Conservation (phyloP, 2,113 vertebrate genomes). For the Zeus faber region DNA sequence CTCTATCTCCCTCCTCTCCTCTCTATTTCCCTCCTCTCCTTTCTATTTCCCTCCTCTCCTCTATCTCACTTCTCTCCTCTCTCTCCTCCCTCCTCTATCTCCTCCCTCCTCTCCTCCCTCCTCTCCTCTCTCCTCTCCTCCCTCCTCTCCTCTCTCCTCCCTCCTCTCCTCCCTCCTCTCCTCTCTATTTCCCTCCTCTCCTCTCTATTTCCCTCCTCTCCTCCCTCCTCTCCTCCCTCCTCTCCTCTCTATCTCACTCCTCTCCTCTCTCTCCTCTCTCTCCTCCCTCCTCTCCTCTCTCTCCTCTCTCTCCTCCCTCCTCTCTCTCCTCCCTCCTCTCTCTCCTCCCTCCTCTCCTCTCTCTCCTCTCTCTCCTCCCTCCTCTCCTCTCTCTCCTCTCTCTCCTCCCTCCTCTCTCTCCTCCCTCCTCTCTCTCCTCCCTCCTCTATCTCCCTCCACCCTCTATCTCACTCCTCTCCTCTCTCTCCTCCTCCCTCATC, state of each 20-base stretch:
- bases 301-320: too few relatives aligned
- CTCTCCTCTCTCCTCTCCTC: not conserved
- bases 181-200: not conserved
- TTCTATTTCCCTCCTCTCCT: not conserved
- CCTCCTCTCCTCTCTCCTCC: not conserved
- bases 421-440: too few relatives aligned
- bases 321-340: too few relatives aligned
- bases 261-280: too few relatives aligned
- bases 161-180: not conserved
- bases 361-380: too few relatives aligned
- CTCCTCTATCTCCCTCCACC: too few relatives aligned
- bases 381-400: too few relatives aligned
- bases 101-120: constrained; percentile 14
- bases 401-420: too few relatives aligned
- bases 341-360: too few relatives aligned
- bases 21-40: not conserved
- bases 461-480: too few relatives aligned
- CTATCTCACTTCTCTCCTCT: not conserved
- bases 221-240: not conserved
- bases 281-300: too few relatives aligned
- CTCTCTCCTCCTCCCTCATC: too few relatives aligned
- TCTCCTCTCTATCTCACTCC: not conserved
- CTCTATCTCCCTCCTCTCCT: constrained; percentile 1
- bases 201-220: constrained; percentile 18
- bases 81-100: not conserved